phyloP scores from a whole-genome alignment of 2,797 vertebrate species.

The Acropternis orthonyx region DNA sequence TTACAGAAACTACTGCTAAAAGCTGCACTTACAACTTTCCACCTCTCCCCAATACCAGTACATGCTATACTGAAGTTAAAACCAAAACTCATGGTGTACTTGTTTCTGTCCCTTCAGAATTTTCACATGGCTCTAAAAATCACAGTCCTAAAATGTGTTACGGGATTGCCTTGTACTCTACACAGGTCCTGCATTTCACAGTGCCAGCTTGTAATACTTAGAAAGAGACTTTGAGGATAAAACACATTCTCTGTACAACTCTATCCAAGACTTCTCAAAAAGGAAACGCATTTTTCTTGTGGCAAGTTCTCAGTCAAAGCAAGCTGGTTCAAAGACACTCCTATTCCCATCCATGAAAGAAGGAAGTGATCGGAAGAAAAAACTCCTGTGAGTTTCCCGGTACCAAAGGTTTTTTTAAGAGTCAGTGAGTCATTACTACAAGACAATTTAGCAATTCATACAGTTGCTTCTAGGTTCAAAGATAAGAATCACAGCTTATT shows the following conservation, averaged over 20 bases:
- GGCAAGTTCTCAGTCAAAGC: not conserved
- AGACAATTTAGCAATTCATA: not conserved
- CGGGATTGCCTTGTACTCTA: not conserved
- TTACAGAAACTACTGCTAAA: not conserved
- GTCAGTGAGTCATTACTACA: not conserved
- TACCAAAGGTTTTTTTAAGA: not conserved
- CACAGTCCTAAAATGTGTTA: not conserved
- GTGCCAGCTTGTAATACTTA: not conserved
- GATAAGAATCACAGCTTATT: not conserved
- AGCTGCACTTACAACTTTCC: not conserved
- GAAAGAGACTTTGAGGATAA: not conserved
- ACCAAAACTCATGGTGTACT: not conserved
- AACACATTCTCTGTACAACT: not conserved
- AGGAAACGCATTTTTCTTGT: not conserved
- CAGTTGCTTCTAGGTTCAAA: not conserved
- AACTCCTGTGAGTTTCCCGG: not conserved
- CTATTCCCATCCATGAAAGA: not conserved
- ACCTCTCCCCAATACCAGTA: not conserved
- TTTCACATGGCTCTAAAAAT: not conserved
- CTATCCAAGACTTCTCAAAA: not conserved
- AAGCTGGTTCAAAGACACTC: not conserved
- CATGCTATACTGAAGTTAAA: not conserved
- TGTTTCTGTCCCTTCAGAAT: not conserved
- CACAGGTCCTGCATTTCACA: not conserved
- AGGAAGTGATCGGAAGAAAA: not conserved